A percentile compares a stretch with the other conserved stretches of the same genome.
Evolutionary conservation across 2,888 invertebrate species (phyloP).

Genomic region (Diploptera punctata): DNA sequence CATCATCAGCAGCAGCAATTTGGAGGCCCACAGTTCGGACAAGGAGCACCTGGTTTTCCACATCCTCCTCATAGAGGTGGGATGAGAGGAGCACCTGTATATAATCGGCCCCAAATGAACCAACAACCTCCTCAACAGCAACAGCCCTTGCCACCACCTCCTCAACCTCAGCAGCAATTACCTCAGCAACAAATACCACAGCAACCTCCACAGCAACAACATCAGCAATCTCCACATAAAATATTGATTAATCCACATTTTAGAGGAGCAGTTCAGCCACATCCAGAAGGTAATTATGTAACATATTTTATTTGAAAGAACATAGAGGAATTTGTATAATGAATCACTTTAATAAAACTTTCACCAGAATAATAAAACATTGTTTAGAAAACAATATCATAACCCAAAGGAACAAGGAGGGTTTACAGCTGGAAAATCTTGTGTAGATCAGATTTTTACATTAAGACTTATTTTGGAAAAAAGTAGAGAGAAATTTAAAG

Average conservation of each 20-base stretch:
- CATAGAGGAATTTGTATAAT: too few species aligned
- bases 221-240: slow-evolving; percentile 54
- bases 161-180: slow-evolving; percentile 9
- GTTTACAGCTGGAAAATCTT: too few species aligned
- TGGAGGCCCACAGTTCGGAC: neutral
- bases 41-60: neutral
- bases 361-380: too few species aligned
- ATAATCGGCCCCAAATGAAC: neutral
- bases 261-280: slow-evolving; percentile 64
- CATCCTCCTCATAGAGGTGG: neutral
- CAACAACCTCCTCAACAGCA: slow-evolving; percentile 32
- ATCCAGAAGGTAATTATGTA: slow-evolving; percentile 46
- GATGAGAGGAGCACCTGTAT: neutral
- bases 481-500: too few species aligned
- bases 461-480: too few species aligned
- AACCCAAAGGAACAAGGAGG: too few species aligned
- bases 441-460: too few species aligned
- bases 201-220: neutral
- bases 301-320: too few species aligned
- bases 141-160: slow-evolving; percentile 8
- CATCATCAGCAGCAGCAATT: slow-evolving; percentile 22
- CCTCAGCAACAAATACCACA: slow-evolving; percentile 10
- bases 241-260: slow-evolving; percentile 74
- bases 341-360: too few species aligned
- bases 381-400: too few species aligned